Evolutionary conservation across 2,797 vertebrate species (phyloP).

Genomic region (Tenualosa ilisha): DNA sequence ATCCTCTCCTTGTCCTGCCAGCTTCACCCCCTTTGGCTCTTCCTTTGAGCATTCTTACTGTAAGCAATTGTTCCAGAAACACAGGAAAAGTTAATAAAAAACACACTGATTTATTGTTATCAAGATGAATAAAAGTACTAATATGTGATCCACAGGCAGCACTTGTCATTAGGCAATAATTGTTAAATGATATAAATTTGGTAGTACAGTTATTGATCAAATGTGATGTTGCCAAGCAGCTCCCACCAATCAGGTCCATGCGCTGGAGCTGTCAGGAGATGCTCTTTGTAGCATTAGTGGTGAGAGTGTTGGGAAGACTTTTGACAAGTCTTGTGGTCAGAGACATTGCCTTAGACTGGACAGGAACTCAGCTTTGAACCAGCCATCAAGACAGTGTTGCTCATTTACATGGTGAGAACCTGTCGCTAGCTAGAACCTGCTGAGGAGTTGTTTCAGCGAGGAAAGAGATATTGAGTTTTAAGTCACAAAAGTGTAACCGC

Average conservation of each 20-base stretch:
- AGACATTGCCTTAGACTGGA: not conserved
- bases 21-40: not conserved
- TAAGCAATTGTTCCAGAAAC: constrained; percentile 22
- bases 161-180: not conserved
- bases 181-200: constrained; percentile 23
- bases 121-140: not conserved
- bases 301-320: not conserved
- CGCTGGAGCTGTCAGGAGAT: not conserved
- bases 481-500: not conserved
- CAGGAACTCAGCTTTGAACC: not conserved
- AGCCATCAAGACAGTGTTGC: not conserved
- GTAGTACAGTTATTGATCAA: constrained; percentile 35
- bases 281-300: not conserved
- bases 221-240: constrained; percentile 19
- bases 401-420: not conserved
- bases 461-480: not conserved
- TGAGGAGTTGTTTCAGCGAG: not conserved
- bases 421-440: not conserved
- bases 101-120: not conserved
- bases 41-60: constrained; percentile 28
- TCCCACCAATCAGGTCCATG: not conserved
- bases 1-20: constrained; percentile 33
- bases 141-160: not conserved
- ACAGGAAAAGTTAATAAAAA: not conserved
- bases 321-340: not conserved